These are phyloP conservation scores for Megastigmus dorsalis DNA, from an alignment of 2,888 invertebrate species.

Conservation along the genomic window DNA sequence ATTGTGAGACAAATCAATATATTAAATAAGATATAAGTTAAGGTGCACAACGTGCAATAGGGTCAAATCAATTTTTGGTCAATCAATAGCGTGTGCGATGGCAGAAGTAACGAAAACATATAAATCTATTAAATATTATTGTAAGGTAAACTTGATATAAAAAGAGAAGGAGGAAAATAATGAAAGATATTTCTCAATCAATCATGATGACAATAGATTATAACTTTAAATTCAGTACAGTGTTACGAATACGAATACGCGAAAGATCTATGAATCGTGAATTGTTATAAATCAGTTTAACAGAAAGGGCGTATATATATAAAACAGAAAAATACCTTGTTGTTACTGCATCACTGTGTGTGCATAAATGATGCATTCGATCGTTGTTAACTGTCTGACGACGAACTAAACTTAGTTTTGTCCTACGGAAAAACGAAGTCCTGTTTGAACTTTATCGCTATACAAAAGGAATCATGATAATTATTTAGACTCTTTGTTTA, in stretches of 20 bases:
- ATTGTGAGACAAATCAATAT: slow-evolving; percentile 51
- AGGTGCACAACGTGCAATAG: slow-evolving; percentile 45
- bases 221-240: slow-evolving; percentile 66
- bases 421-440: slow-evolving; percentile 46
- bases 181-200: slow-evolving; percentile 66
- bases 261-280: slow-evolving; percentile 56
- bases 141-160: slow-evolving; percentile 35
- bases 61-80: slow-evolving; percentile 46
- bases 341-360: slow-evolving; percentile 63
- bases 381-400: slow-evolving; percentile 58
- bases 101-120: slow-evolving; percentile 35
- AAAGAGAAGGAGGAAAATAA: slow-evolving; percentile 30
- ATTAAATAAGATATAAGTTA: slow-evolving; percentile 39
- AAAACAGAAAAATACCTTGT: slow-evolving; percentile 48
- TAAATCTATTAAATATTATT: slow-evolving; percentile 34
- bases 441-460: slow-evolving; percentile 37
- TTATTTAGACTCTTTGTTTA: background rate
- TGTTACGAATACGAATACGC: slow-evolving; percentile 56
- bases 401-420: slow-evolving; percentile 38
- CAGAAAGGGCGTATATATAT: slow-evolving; percentile 5
- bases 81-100: slow-evolving; percentile 40
- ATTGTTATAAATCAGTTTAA: slow-evolving; percentile 51
- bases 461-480: slow-evolving; percentile 18
- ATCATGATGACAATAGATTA: slow-evolving; percentile 72
- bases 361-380: slow-evolving; percentile 62